A percentile compares a stretch with the other conserved stretches of the same genome.
Conservation (phyloP, 1,140 invertebrate genomes). For the Colletes gigas region DNA sequence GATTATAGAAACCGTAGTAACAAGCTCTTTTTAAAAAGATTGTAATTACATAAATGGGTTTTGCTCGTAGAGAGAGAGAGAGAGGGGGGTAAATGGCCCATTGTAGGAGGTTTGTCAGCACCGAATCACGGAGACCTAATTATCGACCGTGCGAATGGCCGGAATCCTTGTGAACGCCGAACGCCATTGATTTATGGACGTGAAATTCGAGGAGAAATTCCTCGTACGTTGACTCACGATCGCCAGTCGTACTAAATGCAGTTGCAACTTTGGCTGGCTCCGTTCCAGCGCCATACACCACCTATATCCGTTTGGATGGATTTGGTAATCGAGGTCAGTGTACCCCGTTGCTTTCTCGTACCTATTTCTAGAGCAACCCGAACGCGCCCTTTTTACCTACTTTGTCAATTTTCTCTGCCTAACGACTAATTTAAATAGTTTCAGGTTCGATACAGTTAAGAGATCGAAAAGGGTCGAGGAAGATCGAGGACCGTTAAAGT, state of each 20-base stretch:
- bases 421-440: no score
- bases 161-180: neutral
- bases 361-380: slow-evolving; percentile 22
- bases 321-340: slow-evolving; percentile 70
- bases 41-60: no score
- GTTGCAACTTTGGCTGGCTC: slow-evolving; percentile 67
- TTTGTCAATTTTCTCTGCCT: no score
- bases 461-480: no score
- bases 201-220: slow-evolving; percentile 39
- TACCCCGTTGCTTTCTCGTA: slow-evolving; percentile 40
- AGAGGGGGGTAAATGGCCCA: neutral
- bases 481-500: no score
- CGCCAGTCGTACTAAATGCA: slow-evolving; percentile 53
- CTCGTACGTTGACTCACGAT: slow-evolving; percentile 68
- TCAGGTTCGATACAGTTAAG: no score
- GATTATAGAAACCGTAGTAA: no score
- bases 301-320: slow-evolving; percentile 55
- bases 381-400: neutral
- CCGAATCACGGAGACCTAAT: slow-evolving; percentile 33
- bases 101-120: neutral
- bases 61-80: no score
- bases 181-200: slow-evolving; percentile 54
- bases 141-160: slow-evolving; percentile 32
- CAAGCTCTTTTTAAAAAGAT: no score
- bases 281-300: slow-evolving; percentile 55